Evolutionary conservation across 2,113 vertebrate genomes (phyloP), one percentile per base, ranked within the genome.

Genomic region (Taurulus bubalis): DNA sequence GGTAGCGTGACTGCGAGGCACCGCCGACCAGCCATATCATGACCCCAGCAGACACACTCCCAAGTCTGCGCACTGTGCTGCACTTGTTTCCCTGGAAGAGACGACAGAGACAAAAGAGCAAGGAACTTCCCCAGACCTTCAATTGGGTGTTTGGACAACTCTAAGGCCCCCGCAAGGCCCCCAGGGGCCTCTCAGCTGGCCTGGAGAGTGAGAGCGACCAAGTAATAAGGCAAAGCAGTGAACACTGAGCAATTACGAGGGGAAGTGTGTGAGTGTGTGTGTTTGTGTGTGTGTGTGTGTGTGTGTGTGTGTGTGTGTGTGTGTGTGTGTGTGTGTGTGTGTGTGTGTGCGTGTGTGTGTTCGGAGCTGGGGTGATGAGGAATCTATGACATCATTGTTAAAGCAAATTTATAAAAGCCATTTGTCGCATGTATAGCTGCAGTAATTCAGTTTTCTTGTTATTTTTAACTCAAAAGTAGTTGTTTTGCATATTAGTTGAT

Each of bases 131-230:
- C 90, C 86, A 42, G 83, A 94, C 92, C 93, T 92, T 87, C 90
- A 90, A 89, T 93, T 93, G 68, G 77, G 74, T 83, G 83, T 94
- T 95, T 94, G 90, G 90, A 94, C 90, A 93, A 94, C 93, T 92
- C 88, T 34, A 82, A 88, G 88, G 86, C 91, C 93, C 80, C 88
- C 74, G 87, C 71, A 1, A 67, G 84, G 80, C 90, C 93, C 81
- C 51, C 71, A 72, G 89, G 88, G 89, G 74, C 79, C 83, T 36
- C 18, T 92, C 87, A 89, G 89, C 90, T 86, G 90, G 91, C 36
- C 71, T 42, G 59, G 32, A 82, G 78, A 85, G 73, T 26, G 72
- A 88, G 36, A 86, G 66, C 18, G 8, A 68, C n/a, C 34, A 30
- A 85, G 79, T 87, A 78, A 82, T 75, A 84, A 82, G 82, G 79